Evolutionary conservation across 35 echinoderm and acorn worm species (phyloP).

Genomic region (Stichopus chloronotus): DNA sequence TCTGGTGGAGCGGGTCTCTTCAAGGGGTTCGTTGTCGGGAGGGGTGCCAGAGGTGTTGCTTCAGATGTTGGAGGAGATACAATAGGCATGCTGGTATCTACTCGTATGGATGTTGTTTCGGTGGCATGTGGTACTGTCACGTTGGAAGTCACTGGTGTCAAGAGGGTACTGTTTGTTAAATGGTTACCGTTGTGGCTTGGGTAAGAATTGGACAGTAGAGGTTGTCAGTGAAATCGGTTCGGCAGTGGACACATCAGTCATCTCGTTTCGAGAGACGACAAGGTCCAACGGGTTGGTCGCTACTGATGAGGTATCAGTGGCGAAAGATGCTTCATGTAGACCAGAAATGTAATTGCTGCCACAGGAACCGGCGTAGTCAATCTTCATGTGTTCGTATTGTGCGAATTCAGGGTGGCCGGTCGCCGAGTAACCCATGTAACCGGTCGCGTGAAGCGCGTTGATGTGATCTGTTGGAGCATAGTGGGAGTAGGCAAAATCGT

Average conservation of each 20-base stretch:
- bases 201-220: slow-evolving; percentile 24
- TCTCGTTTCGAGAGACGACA: slow-evolving; percentile 14
- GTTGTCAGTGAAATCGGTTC: slow-evolving; percentile 25
- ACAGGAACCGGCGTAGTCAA: slow-evolving; percentile 27
- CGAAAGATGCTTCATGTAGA: background rate
- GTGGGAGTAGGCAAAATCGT: slow-evolving; percentile 42
- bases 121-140: slow-evolving; percentile 2
- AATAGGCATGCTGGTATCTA: background rate
- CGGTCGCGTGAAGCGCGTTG: slow-evolving; percentile 19
- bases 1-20: slow-evolving; percentile 77
- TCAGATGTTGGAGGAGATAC: background rate
- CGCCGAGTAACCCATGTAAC: slow-evolving; percentile 47
- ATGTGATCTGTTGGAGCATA: slow-evolving; percentile 45
- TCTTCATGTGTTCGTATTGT: slow-evolving; percentile 63
- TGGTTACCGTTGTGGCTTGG: background rate
- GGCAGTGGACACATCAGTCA: background rate
- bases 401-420: slow-evolving; percentile 34
- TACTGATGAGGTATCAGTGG: slow-evolving; percentile 28
- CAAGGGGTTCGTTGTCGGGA: background rate
- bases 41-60: background rate
- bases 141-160: slow-evolving; percentile 57
- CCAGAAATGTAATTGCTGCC: slow-evolving; percentile 22
- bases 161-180: slow-evolving; percentile 2
- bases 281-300: slow-evolving; percentile 44
- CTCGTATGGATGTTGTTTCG: background rate